Percentiles rank a stretch among this genome's conserved stretches.
Evolutionary conservation across 2,113 vertebrate species (phyloP).

Genomic region (Bos indicus): DNA sequence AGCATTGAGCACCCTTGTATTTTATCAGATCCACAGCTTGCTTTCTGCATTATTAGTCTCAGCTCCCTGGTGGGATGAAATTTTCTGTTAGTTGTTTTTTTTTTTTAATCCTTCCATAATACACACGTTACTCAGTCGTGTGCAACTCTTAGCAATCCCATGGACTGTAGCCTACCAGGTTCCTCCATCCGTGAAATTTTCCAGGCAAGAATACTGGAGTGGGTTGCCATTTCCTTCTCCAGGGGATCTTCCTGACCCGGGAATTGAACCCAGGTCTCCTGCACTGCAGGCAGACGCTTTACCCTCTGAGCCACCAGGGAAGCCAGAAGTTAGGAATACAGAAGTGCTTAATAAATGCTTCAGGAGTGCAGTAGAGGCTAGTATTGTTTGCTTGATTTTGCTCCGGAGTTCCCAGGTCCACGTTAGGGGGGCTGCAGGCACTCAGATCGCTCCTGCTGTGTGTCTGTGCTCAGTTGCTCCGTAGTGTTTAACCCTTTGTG

Average conservation of each 20-base stretch:
- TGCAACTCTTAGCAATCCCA: background rate
- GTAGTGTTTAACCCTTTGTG: background rate
- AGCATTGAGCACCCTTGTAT: accelerated
- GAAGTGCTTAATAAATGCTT: background rate
- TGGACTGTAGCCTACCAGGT: background rate
- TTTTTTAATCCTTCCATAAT: background rate
- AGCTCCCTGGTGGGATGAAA: background rate
- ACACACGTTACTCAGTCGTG: background rate
- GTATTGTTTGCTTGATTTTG: background rate
- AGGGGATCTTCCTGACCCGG: background rate
- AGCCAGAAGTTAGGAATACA: background rate
- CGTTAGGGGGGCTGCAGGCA: accelerated
- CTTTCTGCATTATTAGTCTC: background rate
- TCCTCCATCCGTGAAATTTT: background rate
- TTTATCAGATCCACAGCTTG: background rate
- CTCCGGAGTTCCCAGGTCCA: background rate
- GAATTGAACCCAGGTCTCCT: background rate
- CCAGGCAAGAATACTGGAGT: background rate
- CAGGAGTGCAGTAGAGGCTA: background rate
- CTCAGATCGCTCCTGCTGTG: background rate
- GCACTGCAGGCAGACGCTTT: accelerated
- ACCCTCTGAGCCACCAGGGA: background rate
- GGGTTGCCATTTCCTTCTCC: background rate
- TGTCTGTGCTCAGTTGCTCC: background rate
- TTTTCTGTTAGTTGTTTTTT: background rate